Evolutionary conservation across 92 coral and sea anemone genomes (phyloP).

Genomic region (Actinernus sp.): DNA sequence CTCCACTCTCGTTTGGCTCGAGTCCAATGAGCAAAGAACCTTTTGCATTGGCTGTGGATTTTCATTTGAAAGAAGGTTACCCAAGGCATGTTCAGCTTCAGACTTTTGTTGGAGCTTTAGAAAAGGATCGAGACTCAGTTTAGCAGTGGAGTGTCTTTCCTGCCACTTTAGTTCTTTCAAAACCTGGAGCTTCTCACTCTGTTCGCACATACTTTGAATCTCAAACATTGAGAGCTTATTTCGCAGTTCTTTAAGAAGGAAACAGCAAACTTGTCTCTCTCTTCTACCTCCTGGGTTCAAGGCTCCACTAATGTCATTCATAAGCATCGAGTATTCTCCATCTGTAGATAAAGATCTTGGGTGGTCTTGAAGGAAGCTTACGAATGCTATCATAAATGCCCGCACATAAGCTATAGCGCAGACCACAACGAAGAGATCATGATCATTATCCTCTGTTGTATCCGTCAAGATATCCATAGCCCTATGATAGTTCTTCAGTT

Average conservation of each 20-base stretch:
- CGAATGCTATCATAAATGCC: slow-evolving; percentile 66
- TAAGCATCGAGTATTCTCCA: slow-evolving; percentile 38
- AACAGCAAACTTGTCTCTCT: slow-evolving; percentile 33
- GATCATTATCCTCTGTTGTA: slow-evolving; percentile 35
- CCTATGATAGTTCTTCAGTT: slow-evolving; percentile 45
- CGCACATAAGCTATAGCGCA: slow-evolving; percentile 85
- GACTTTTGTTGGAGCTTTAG: slow-evolving; percentile 22
- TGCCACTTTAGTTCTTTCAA: slow-evolving; percentile 43
- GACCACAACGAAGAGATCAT: slow-evolving; percentile 45
- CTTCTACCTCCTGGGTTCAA: slow-evolving; percentile 24
- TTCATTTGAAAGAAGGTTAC: slow-evolving; percentile 41
- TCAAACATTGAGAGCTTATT: slow-evolving; percentile 61
- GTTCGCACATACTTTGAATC: slow-evolving; percentile 50
- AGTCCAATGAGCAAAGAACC: slow-evolving; percentile 13
- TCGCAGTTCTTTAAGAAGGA: slow-evolving; percentile 81
- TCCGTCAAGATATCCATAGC: slow-evolving; percentile 55
- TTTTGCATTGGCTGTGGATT: slow-evolving; percentile 26
- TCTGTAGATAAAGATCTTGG: slow-evolving; percentile 19
- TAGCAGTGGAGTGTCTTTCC: slow-evolving; percentile 30
- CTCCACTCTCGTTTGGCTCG: slow-evolving; percentile 46
- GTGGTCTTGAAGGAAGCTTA: slow-evolving; percentile 41
- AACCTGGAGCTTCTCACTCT: slow-evolving; percentile 47
- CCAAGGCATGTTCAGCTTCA: slow-evolving; percentile 64
- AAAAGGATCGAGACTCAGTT: slow-evolving; percentile 69
- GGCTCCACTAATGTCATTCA: slow-evolving; percentile 63